phyloP scores from a whole-genome alignment of 1,140 invertebrate genomes.

The Tachypleus tridentatus region DNA sequence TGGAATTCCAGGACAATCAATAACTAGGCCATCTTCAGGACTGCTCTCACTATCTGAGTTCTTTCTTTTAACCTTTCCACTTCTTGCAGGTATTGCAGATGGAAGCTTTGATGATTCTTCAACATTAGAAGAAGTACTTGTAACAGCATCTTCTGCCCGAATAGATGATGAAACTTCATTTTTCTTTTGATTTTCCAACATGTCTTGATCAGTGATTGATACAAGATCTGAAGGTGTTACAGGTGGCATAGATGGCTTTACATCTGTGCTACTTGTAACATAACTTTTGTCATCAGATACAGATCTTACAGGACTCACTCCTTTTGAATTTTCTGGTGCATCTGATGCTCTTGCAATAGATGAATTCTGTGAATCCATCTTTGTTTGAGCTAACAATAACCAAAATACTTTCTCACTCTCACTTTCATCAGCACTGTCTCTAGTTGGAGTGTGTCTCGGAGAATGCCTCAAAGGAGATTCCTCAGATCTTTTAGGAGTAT shows the following conservation, averaged over 20 bases:
- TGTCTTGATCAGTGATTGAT: no score
- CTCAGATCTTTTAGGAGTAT: constrained; percentile 10
- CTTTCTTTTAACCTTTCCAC: no score
- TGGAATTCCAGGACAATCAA: constrained; percentile 29
- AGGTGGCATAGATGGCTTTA: constrained; percentile 7
- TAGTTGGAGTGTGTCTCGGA: constrained; percentile 14
- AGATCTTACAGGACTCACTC: constrained; percentile 7
- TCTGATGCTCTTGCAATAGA: constrained; percentile 9
- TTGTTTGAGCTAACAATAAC: constrained; percentile 8
- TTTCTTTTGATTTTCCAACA: no score
- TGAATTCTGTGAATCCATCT: constrained; percentile 12
- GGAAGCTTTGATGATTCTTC: no score
- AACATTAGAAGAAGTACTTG: no score
- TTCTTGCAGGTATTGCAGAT: no score
- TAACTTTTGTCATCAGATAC: constrained; percentile 15
- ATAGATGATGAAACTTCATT: no score
- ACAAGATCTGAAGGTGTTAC: no score
- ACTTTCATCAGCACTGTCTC: constrained; percentile 10
- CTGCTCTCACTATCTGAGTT: constrained; percentile 27
- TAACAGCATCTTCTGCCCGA: no score
- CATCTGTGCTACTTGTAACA: constrained; percentile 17
- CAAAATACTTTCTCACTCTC: constrained; percentile 15
- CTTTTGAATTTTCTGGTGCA: constrained; percentile 9
- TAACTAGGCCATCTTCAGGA: constrained; percentile 33
- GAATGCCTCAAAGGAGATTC: constrained; percentile 14